Evolutionary conservation across 2,113 vertebrate genomes (phyloP), one percentile per base, ranked within the genome.

Genomic region (Symphodus melops): DNA sequence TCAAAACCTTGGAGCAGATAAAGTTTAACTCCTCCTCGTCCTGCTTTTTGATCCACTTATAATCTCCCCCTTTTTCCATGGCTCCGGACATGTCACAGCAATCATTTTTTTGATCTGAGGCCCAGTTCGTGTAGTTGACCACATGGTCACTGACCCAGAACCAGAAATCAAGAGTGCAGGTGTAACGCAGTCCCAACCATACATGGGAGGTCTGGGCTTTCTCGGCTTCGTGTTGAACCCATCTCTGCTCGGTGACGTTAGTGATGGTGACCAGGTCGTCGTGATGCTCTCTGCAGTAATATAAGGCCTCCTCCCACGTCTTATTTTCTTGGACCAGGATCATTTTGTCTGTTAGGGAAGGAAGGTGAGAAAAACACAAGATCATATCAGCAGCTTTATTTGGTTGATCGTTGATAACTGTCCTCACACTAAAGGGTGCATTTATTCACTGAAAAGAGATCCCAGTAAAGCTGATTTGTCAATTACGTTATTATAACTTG

Each of bases 171-270:
- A 85, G 16, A 44, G 19, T 23, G 54, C 80, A 88, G 69, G 54
- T 58, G 77, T 85, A 88, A 54, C 49, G 21, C 80, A 89, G 57
- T n/a, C 86, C 87, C 67, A 48, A 4, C 84, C 75, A 87, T 68
- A 90, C 39, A 1, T 3, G 12, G 0, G 1, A 0, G 23, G 36
- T 74, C 6, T 16, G 0, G 36, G 76, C 62, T 0, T 5, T 7
- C 61, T 75, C 62, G 51, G 57, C 71, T 82, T 0, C 54, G 14
- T 68, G 7, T 28, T 20, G 13, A 39, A 83, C 51, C 72, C 12
- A 1, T 13, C 7, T 23, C 74, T 81, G 84, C 11, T 75, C 37
- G 0, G 0, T 0, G n/a, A n/a, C 2, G 56, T 68, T 25, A 2
- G 37, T 63, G 72, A 86, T 33, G 64, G 79, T 71, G 67, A 75